Conservation (phyloP, 2,797 vertebrate species). For the Anabas testudineus region DNA sequence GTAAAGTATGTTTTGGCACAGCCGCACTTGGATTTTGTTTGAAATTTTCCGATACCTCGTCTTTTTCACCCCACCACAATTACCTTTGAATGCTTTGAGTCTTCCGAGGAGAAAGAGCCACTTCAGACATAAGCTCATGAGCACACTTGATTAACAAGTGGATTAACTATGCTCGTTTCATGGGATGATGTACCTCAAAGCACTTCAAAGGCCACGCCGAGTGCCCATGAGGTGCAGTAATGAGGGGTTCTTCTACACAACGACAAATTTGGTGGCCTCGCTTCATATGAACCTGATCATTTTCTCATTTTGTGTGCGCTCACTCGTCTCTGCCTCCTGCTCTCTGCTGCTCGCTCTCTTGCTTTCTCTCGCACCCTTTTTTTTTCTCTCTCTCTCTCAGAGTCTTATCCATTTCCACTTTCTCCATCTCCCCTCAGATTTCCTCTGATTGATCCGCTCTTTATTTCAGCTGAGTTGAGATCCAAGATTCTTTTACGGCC, state of each 20-base stretch:
- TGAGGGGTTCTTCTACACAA: conserved; percentile 81
- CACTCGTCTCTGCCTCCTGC: conserved; percentile 45
- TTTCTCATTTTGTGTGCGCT: conserved; percentile 69
- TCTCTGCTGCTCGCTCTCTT: conserved; percentile 44
- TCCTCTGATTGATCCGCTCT: conserved; percentile 59
- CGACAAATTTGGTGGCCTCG: conserved; percentile 75
- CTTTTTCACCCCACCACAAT: conserved; percentile 70
- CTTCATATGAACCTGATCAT: conserved; percentile 73
- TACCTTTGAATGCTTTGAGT: conserved; percentile 80
- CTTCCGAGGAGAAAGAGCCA: conserved; percentile 80
- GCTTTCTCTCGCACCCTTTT: conserved; percentile 17
- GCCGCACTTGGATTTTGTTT: conserved; percentile 57
- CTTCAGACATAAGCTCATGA: conserved; percentile 83
- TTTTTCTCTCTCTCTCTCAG: not conserved
- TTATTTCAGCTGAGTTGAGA: conserved; percentile 52
- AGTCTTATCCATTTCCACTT: conserved; percentile 58
- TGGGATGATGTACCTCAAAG: conserved; percentile 86
- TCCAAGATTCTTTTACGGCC: conserved; percentile 33
- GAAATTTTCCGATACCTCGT: conserved; percentile 61
- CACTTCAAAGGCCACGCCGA: conserved; percentile 86
- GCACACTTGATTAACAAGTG: conserved; percentile 88
- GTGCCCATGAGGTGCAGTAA: conserved; percentile 85
- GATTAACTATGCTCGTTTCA: conserved; percentile 87
- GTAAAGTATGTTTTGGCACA: conserved; percentile 49
- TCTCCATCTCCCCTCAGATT: conserved; percentile 60